phyloP scores from a whole-genome alignment of 2,888 invertebrate genomes.

The Escarpia spicata region DNA sequence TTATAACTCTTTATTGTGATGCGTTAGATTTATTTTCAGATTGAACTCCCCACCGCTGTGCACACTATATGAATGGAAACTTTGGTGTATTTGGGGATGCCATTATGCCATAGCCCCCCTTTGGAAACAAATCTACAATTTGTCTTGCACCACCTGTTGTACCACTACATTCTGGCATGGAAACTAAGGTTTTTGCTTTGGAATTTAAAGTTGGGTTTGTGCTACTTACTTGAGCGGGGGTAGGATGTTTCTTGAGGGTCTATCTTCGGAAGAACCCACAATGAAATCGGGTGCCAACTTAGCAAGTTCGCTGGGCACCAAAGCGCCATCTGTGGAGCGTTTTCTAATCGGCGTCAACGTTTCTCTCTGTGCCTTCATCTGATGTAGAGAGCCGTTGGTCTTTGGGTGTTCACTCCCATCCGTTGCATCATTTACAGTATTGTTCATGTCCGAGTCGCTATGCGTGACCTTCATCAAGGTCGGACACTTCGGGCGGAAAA shows the following conservation, averaged over 20 bases:
- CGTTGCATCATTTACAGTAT: neutral
- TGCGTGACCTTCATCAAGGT: neutral
- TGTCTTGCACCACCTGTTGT: too few relatives aligned
- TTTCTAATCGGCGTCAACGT: constrained; percentile 10
- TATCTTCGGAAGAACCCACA: constrained; percentile 17
- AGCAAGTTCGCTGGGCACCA: neutral
- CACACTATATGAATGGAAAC: too few relatives aligned
- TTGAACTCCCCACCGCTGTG: too few relatives aligned
- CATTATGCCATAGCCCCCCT: too few relatives aligned
- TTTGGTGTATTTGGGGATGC: too few relatives aligned
- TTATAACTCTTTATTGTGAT: neutral
- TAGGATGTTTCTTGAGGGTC: constrained; percentile 17
- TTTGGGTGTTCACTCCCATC: neutral
- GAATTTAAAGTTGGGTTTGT: neutral
- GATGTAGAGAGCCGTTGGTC: neutral
- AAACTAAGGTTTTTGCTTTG: too few relatives aligned
- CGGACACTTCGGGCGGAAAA: neutral
- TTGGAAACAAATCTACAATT: too few relatives aligned
- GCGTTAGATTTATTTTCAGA: neutral
- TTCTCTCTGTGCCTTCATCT: constrained; percentile 2
- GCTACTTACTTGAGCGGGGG: constrained; percentile 18
- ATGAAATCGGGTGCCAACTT: neutral
- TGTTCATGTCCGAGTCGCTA: neutral
- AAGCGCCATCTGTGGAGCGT: neutral
- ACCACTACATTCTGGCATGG: too few relatives aligned